A percentile compares a stretch with the other conserved stretches of the same genome.
phyloP scores from a whole-genome alignment of 2,113 vertebrate genomes.

The Xyrauchen texanus region DNA sequence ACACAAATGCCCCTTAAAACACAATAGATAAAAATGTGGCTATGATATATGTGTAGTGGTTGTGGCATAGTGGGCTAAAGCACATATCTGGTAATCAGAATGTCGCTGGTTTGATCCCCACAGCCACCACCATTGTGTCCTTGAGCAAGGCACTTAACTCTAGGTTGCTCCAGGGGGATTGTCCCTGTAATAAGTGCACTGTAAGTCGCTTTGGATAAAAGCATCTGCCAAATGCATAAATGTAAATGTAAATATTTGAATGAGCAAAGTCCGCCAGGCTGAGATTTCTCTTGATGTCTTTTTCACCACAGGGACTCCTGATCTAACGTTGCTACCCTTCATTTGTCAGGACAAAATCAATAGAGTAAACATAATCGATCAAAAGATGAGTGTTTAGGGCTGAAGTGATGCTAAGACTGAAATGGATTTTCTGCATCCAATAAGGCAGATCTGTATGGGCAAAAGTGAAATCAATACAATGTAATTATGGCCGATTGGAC shows the following conservation, averaged over 20 bases:
- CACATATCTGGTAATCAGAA: too few relatives aligned
- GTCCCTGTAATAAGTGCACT: too few relatives aligned
- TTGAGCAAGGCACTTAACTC: too few relatives aligned
- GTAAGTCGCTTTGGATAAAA: too few relatives aligned
- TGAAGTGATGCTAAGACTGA: slow-evolving; percentile 28
- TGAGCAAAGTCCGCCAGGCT: not conserved
- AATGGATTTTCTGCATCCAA: slow-evolving; percentile 36
- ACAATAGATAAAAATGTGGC: not conserved
- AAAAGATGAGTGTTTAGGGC: not conserved
- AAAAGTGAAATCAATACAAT: slow-evolving; percentile 38
- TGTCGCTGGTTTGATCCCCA: too few relatives aligned
- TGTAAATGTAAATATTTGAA: not conserved
- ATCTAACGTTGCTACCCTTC: slow-evolving; percentile 11
- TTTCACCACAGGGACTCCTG: not conserved
- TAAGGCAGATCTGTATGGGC: not conserved
- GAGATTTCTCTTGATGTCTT: slow-evolving; percentile 19
- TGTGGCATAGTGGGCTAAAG: too few relatives aligned
- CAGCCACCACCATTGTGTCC: too few relatives aligned
- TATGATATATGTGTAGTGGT: too few relatives aligned
- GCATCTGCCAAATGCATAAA: not conserved
- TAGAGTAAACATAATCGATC: slow-evolving; percentile 33
- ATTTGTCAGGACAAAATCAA: slow-evolving; percentile 24
- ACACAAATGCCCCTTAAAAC: not conserved
- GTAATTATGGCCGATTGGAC: slow-evolving; percentile 46
- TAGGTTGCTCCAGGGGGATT: too few relatives aligned